Evolutionary conservation across 1,140 invertebrate genomes (phyloP).

Genomic region (Myzus persicae): DNA sequence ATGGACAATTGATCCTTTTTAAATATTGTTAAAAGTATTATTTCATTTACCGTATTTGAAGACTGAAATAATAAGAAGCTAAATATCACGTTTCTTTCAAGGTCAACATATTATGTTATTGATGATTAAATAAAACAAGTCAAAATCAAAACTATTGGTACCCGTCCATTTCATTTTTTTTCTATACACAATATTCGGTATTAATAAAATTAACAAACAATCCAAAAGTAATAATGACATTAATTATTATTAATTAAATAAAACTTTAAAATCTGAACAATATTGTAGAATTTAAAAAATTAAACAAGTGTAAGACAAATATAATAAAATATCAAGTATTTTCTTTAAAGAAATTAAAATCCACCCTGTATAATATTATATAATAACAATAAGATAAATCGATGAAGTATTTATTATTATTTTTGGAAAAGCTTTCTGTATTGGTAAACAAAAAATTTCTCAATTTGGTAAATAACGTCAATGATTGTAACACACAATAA

Average conservation of each 20-base stretch:
- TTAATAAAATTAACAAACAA: neutral
- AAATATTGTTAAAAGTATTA: neutral
- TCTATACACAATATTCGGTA: neutral
- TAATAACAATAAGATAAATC: constrained; percentile 19
- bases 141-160: neutral
- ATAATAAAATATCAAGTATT: neutral
- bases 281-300: constrained; percentile 2
- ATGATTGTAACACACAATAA: constrained; percentile 45
- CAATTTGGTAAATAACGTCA: constrained; percentile 16
- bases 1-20: neutral
- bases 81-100: constrained; percentile 18
- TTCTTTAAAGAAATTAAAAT: neutral
- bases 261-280: constrained; percentile 21
- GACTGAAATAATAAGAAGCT: neutral
- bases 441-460: neutral
- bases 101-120: neutral
- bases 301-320: constrained; percentile 10
- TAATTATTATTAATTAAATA: neutral
- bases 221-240: neutral
- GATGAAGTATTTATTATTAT: neutral
- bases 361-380: constrained; percentile 44
- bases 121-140: neutral
- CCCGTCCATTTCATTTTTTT: neutral
- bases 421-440: neutral
- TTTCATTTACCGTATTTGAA: neutral